Percentiles rank a stretch among this genome's conserved stretches.
phyloP scores from a whole-genome alignment of 1,140 invertebrate genomes.

The Drosophila serrata region DNA sequence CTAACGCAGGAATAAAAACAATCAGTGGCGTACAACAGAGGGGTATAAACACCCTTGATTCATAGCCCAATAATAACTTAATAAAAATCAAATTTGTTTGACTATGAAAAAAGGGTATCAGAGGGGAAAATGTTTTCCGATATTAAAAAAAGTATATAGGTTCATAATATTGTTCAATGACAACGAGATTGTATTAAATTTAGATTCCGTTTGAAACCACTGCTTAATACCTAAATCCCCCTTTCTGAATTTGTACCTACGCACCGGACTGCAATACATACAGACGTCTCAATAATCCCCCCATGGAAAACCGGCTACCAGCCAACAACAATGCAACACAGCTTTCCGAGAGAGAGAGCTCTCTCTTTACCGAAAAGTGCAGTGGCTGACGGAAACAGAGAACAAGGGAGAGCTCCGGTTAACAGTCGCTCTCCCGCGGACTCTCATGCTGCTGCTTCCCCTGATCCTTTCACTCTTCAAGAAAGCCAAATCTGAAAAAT shows the following conservation, averaged over 20 bases:
- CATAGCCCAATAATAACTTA: neutral
- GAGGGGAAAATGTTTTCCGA: neutral
- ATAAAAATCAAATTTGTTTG: neutral
- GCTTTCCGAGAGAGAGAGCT: constrained; percentile 28
- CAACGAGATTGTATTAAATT: neutral
- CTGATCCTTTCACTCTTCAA: too few relatives aligned
- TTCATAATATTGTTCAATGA: too few relatives aligned
- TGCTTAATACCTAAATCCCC: neutral
- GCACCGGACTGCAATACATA: constrained; percentile 17
- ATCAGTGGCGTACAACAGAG: neutral
- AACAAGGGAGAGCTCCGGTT: neutral
- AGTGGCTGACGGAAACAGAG: constrained; percentile 7
- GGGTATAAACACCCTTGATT: neutral
- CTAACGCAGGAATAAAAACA: constrained; percentile 42
- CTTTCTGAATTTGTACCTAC: neutral
- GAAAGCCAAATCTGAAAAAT: too few relatives aligned
- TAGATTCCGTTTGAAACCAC: too few relatives aligned
- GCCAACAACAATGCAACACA: constrained; percentile 45
- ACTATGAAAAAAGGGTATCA: neutral
- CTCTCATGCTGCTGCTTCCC: neutral
- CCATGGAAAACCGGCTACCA: constrained; percentile 77
- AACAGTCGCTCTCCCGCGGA: neutral
- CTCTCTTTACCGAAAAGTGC: constrained; percentile 4
- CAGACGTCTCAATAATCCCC: constrained; percentile 71
- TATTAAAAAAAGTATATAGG: neutral